A percentile compares a stretch with the other conserved stretches of the same genome.
These are phyloP conservation scores for Gonioctena quinquepunctata DNA, from an alignment of 1,140 invertebrate genomes.

Conservation along the genomic window DNA sequence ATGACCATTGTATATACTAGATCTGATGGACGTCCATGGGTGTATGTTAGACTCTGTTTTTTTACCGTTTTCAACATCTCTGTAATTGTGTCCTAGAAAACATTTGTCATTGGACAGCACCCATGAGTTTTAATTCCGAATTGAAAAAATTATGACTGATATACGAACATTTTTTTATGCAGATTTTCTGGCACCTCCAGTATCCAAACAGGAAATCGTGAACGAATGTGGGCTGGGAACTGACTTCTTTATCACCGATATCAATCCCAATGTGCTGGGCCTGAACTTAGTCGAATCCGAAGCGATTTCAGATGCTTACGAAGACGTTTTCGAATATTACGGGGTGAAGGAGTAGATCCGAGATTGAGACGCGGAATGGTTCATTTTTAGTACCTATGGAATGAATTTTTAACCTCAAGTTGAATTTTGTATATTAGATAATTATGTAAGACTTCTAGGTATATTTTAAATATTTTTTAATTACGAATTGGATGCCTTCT, in stretches of 20 bases:
- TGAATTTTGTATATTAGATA: neutral
- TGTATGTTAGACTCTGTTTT: no score
- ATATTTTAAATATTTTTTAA: neutral
- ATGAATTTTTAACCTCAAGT: neutral
- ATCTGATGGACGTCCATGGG: no score
- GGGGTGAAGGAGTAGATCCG: slow-evolving; percentile 33
- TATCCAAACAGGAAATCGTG: slow-evolving; percentile 62
- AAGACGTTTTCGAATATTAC: slow-evolving; percentile 61
- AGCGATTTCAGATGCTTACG: slow-evolving; percentile 58
- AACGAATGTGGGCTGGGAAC: slow-evolving; percentile 62
- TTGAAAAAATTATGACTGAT: no score
- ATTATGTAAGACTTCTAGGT: neutral
- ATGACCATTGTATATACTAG: no score
- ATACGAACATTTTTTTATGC: slow-evolving; percentile 22
- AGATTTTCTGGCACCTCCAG: slow-evolving; percentile 64
- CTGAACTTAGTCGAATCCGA: slow-evolving; percentile 60
- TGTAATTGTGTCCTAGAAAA: no score
- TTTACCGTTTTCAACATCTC: no score
- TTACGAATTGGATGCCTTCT: neutral
- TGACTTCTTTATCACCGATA: slow-evolving; percentile 61
- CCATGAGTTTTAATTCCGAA: no score
- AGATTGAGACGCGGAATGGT: neutral
- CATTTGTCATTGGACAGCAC: no score
- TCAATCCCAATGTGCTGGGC: slow-evolving; percentile 59
- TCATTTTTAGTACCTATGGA: slow-evolving; percentile 3